Percentiles rank a stretch among this genome's conserved stretches.
phyloP scores from a whole-genome alignment of 2,797 vertebrate species.

The Rhinophrynus dorsalis region DNA sequence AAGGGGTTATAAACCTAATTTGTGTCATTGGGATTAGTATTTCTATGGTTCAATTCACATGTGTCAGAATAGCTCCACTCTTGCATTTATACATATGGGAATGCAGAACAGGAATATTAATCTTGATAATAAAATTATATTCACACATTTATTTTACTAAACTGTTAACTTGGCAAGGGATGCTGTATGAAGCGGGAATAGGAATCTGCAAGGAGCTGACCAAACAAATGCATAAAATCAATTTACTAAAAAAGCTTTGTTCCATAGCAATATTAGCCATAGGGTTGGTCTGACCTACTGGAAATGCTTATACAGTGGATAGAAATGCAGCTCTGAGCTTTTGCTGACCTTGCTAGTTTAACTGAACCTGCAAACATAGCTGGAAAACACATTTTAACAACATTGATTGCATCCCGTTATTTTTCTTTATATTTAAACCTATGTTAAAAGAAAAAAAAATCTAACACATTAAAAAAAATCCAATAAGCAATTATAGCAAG shows the following conservation, averaged over 20 bases:
- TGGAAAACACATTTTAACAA: background rate
- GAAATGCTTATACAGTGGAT: background rate
- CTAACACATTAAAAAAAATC: background rate
- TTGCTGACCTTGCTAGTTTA: constrained; percentile 28
- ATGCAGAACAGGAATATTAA: no score
- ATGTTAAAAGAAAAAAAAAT: background rate
- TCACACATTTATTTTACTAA: no score
- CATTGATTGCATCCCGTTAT: background rate
- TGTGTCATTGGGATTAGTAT: no score
- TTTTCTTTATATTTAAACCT: background rate
- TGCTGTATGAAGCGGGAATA: background rate
- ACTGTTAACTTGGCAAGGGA: constrained; percentile 9
- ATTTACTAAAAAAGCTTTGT: constrained; percentile 46
- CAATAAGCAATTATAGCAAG: no score
- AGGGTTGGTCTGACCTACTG: constrained; percentile 33
- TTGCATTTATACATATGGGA: no score
- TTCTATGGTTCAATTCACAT: no score
- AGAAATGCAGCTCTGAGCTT: background rate
- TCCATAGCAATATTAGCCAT: constrained; percentile 36
- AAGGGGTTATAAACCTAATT: no score
- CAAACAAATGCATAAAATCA: constrained; percentile 34
- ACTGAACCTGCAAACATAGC: constrained; percentile 6
- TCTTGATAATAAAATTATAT: no score
- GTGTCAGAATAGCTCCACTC: no score
- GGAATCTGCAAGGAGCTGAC: constrained; percentile 9